Evolutionary conservation across 2,888 invertebrate species (phyloP).

Genomic region (Drosophila melanosoma): DNA sequence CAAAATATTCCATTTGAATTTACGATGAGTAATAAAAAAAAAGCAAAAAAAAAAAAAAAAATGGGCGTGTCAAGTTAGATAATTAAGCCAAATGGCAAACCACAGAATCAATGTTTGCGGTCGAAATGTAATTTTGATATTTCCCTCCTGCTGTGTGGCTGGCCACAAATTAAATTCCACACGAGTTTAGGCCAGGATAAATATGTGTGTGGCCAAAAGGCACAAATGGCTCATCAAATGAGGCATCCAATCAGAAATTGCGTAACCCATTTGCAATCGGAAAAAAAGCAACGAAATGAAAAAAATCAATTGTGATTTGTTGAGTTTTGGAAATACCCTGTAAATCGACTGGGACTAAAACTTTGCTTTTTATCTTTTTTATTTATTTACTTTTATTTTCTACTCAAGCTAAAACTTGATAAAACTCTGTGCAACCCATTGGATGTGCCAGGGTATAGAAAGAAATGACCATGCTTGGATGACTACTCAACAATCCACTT

Average conservation of each 20-base stretch:
- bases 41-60: constrained; percentile 1
- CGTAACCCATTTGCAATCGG: constrained; percentile 25
- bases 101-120: constrained; percentile 22
- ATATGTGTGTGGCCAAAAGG: constrained; percentile 10
- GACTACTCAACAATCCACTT: constrained; percentile 39
- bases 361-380: neutral
- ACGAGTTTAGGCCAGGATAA: neutral
- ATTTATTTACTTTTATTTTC: neutral
- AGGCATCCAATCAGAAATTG: constrained; percentile 56
- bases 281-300: neutral
- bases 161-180: constrained; percentile 45
- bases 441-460: constrained; percentile 21
- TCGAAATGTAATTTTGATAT: constrained; percentile 69
- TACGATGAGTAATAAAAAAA: constrained; percentile 43
- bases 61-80: constrained; percentile 45
- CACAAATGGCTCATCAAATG: constrained; percentile 45
- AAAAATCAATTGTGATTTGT: neutral
- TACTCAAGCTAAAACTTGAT: neutral
- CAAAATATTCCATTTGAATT: constrained; percentile 71
- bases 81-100: constrained; percentile 46
- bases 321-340: constrained; percentile 10
- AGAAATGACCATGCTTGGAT: constrained; percentile 24
- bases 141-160: constrained; percentile 7
- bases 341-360: neutral
- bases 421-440: neutral